Evolutionary conservation across 2,797 vertebrate genomes (phyloP), one percentile per base, ranked within the genome.

Genomic region (Phalloptychus januarius): DNA sequence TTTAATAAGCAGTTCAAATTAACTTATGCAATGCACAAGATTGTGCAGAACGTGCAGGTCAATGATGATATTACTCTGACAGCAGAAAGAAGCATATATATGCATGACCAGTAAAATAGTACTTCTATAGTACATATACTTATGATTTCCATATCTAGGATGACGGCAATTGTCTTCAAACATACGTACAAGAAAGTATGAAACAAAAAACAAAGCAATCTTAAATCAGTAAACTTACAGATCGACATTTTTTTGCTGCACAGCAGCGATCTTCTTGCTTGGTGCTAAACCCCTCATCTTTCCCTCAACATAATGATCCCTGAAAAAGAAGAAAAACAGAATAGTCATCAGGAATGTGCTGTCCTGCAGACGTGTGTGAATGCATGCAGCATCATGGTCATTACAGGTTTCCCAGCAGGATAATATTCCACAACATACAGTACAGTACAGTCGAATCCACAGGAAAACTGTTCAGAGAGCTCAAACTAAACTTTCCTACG

Each of bases 211-310:
- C 0, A 77, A 36, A 5, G 52, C 4, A 18, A 2, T 74, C 70
- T 81, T 61, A 1, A 75, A 18, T 7, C 12, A 58, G 58, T 82
- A 74, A 71, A 93, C 97, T 97, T 95, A 98, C 97, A 98, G 94
- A 95, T 98, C 97, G 93, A 97, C 96, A 91, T 97, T 97, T 95
- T 98, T 98, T 95, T 98, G 97, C 91, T 98, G 97, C 94, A 98
- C 96, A 90, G 97, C 97, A 93, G 97, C 96, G 81, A 97, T 96
- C 95, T 98, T 98, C 96, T 98, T 98, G 88, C 96, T 97, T 40
- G 97, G 97, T 94, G 97, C 96, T 93, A 97, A 96, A 86, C 97
- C 97, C 96, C 97, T 97, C 97, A 98, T 98, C 96, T 97, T 98
- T 92, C 97, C 97, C 94, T 98, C 97, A 94, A 97, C 97, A 97